Evolutionary conservation across 1,140 invertebrate genomes (phyloP).

Genomic region (Pseudomyrmex cubaensis): DNA sequence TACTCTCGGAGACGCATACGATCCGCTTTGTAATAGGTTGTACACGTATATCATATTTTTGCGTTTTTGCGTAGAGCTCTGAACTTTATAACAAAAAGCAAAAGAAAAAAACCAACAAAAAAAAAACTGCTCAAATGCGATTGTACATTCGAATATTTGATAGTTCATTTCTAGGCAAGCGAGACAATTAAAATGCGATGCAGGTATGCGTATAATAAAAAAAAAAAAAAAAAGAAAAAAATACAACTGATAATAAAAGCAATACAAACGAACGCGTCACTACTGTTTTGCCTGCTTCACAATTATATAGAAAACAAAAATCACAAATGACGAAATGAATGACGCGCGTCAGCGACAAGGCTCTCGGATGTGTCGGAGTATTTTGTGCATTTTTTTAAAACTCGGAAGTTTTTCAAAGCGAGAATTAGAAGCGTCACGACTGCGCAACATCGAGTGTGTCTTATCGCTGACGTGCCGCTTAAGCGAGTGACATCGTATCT

Average conservation of each 20-base stretch:
- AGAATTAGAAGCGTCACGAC: no score
- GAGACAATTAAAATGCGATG: slow-evolving; percentile 43
- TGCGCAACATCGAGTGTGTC: no score
- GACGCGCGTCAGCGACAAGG: no score
- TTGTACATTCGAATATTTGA: slow-evolving; percentile 65
- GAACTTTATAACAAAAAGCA: slow-evolving; percentile 29
- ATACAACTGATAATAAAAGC: slow-evolving; percentile 62
- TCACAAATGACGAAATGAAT: no score
- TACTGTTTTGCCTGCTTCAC: slow-evolving; percentile 28
- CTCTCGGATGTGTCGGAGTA: no score
- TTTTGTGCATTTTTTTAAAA: no score
- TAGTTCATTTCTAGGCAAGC: slow-evolving; percentile 66
- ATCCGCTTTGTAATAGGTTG: slow-evolving; percentile 61
- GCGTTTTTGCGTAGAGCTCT: slow-evolving; percentile 68
- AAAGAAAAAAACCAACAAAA: neutral
- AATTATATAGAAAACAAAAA: no score
- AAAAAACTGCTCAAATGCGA: slow-evolving; percentile 63
- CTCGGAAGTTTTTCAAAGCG: no score
- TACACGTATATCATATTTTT: slow-evolving; percentile 41
- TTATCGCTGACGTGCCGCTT: no score
- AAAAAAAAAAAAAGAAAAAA: neutral
- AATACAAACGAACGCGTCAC: slow-evolving; percentile 29
- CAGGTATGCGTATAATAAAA: slow-evolving; percentile 47
- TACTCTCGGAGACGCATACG: slow-evolving; percentile 30
- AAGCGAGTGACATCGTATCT: no score